Conservation (phyloP, 2,113 vertebrate genomes). For the Phycodurus eques region DNA sequence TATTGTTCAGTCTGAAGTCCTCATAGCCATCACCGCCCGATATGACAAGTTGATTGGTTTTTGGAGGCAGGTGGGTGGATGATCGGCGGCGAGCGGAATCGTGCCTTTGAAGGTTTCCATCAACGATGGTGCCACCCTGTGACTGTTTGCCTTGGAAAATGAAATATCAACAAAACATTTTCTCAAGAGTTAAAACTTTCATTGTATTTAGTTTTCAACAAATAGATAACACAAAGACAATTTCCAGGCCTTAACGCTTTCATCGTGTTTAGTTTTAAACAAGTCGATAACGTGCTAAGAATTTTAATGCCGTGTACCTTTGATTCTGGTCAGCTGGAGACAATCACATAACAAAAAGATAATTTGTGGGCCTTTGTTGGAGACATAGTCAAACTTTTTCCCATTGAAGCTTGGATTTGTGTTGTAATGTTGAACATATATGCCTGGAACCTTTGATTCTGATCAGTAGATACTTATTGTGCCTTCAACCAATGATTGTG, state of each 20-base stretch:
- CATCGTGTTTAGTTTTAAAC: not conserved
- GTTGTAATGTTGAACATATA: too few species aligned
- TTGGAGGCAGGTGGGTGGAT: constrained; percentile 67
- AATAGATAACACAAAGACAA: not conserved
- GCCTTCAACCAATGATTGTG: too few species aligned
- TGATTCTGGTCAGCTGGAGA: not conserved
- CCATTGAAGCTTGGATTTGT: too few species aligned
- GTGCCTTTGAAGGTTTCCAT: constrained; percentile 76
- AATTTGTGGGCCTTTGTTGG: not conserved
- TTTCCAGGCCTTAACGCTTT: not conserved
- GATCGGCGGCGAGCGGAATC: constrained; percentile 77
- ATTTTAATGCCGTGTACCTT: not conserved
- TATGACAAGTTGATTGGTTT: constrained; percentile 89
- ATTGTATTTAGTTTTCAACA: not conserved
- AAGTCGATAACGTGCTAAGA: not conserved
- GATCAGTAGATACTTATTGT: too few species aligned
- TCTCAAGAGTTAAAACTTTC: not conserved
- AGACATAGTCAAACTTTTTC: too few species aligned
- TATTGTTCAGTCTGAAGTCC: constrained; percentile 91
- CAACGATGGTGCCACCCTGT: constrained; percentile 58
- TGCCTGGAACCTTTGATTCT: too few species aligned
- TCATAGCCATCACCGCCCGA: constrained; percentile 95
- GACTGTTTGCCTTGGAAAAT: constrained; percentile 48
- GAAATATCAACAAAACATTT: not conserved
- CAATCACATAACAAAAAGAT: not conserved